Percentiles rank a stretch among this genome's conserved stretches.
phyloP scores from a whole-genome alignment of 2,113 vertebrate species.

The Prunella himalayana region DNA sequence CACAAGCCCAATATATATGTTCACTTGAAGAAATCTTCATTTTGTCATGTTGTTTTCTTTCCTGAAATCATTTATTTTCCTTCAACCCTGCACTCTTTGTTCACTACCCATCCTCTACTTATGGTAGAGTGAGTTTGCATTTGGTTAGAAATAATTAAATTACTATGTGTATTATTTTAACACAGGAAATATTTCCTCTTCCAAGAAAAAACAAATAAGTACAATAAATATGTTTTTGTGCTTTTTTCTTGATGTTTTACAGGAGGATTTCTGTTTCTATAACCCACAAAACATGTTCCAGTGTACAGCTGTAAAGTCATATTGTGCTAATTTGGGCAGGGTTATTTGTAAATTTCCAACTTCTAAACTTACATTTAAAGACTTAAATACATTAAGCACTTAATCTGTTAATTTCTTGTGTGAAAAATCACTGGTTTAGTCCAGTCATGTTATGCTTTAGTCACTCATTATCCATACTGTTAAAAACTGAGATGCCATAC shows the following conservation, averaged over 20 bases:
- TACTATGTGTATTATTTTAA: not conserved
- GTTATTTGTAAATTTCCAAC: not conserved
- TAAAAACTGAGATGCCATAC: not conserved
- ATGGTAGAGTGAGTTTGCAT: not conserved
- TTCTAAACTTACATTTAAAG: not conserved
- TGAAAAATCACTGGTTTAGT: not conserved
- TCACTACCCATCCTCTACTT: not conserved
- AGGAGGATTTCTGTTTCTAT: not conserved
- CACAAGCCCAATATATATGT: not conserved
- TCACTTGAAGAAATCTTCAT: not conserved
- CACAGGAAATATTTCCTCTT: not conserved
- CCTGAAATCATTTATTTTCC: not conserved
- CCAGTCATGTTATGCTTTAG: not conserved
- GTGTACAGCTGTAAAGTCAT: not conserved
- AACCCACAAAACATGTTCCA: not conserved
- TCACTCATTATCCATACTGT: not conserved
- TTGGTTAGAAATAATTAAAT: not conserved
- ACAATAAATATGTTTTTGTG: rapidly evolving
- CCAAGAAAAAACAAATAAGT: not conserved
- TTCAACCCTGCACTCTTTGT: not conserved
- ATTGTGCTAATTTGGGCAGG: not conserved
- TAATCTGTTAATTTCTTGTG: not conserved
- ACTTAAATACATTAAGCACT: not conserved
- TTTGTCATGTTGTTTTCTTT: not conserved
- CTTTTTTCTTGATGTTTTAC: not conserved